phyloP scores from a whole-genome alignment of 1,140 invertebrate species.

The Nymphalis io region DNA sequence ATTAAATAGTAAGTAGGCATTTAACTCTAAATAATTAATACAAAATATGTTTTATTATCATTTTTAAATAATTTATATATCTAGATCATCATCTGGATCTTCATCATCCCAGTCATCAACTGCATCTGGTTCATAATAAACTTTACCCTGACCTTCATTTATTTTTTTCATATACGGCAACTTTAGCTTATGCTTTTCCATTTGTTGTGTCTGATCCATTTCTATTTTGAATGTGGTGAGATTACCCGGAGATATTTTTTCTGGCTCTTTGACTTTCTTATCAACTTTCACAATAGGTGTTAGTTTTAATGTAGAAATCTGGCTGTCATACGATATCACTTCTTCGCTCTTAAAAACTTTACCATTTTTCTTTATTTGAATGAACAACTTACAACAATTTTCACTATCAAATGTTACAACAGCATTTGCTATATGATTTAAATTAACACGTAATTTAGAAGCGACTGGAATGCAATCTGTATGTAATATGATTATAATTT shows the following conservation, averaged over 20 bases:
- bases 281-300: slow-evolving; percentile 63
- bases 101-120: slow-evolving; percentile 84
- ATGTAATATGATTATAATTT: slow-evolving; percentile 78
- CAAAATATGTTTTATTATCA: too few species aligned
- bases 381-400: slow-evolving; percentile 48
- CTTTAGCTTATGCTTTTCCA: slow-evolving; percentile 79
- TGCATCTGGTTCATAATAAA: slow-evolving; percentile 82
- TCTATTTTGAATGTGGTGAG: slow-evolving; percentile 83
- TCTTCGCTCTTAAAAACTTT: slow-evolving; percentile 78
- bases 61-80: slow-evolving; percentile 71
- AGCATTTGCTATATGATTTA: slow-evolving; percentile 76
- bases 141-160: slow-evolving; percentile 75
- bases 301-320: slow-evolving; percentile 57
- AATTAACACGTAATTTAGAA: slow-evolving; percentile 68
- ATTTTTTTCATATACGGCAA: slow-evolving; percentile 81
- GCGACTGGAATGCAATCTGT: slow-evolving; percentile 73
- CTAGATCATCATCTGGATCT: slow-evolving; percentile 84
- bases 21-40: too few species aligned
- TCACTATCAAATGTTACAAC: slow-evolving; percentile 64
- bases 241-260: slow-evolving; percentile 66
- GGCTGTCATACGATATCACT: slow-evolving; percentile 65
- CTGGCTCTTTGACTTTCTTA: slow-evolving; percentile 60
- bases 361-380: slow-evolving; percentile 76
- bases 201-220: slow-evolving; percentile 80
- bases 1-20: too few species aligned